Conservation (phyloP, 92 coral and sea anemone genomes). For the Parazoanthus swiftii region DNA sequence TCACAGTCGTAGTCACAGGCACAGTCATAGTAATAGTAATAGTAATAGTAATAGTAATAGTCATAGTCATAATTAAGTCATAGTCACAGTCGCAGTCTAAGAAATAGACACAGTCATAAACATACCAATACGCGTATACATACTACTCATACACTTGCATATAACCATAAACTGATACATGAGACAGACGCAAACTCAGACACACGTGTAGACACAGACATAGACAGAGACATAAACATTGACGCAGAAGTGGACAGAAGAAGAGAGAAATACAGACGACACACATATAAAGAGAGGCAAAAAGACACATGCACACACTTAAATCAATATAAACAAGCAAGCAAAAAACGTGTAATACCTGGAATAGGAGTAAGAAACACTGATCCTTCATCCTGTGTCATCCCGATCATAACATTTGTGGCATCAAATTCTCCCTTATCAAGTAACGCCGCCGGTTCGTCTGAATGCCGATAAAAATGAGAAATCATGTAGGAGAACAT, state of each 20-base stretch:
- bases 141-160: no score
- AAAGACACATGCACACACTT: background rate
- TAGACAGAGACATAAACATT: background rate
- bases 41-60: no score
- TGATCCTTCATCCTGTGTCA: slow-evolving; percentile 33
- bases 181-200: no score
- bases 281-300: background rate
- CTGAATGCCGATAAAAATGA: background rate
- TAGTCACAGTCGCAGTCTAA: no score
- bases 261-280: background rate
- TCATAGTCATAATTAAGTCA: no score
- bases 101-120: no score
- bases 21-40: no score
- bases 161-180: no score
- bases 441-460: slow-evolving; percentile 25
- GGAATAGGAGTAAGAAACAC: slow-evolving; percentile 37
- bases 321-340: background rate
- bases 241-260: background rate
- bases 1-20: no score
- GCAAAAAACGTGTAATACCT: background rate
- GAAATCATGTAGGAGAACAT: background rate
- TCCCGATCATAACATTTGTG: slow-evolving; percentile 22
- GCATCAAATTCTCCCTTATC: slow-evolving; percentile 13
- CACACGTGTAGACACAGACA: background rate
- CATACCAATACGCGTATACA: no score